Evolutionary conservation across 2,888 invertebrate species (phyloP), one percentile per base, ranked within the genome.

Genomic region (Agonopterix arenella): DNA sequence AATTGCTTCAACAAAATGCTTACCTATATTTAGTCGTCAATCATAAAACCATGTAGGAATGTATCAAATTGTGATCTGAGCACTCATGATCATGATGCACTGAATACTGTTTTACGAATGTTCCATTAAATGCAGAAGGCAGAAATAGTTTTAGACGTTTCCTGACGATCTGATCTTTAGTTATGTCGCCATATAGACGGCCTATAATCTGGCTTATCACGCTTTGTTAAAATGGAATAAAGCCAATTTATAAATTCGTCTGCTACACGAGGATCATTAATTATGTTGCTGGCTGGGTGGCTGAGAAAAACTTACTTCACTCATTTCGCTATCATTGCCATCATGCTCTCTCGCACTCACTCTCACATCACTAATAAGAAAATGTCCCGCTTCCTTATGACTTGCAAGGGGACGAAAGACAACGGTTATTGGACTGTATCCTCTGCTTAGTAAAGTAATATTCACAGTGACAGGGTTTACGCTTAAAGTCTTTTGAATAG

Each of bases 221-320:
- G 61, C 77, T 81, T 82, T 80, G 80, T 81, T 84, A 78, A 83
- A 80, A 80, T 73, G 70, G 73, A 84, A 82, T 84, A 75, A 81
- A 81, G 77, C 80, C 84, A 85, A 85, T 86, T 86, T 88, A 85
- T 85, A 86, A 88, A 88, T 88, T 83, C 85, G 85, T 88, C 83
- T 78, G 76, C 80, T 71, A 84, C 85, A 83, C 84, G 83, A 82
- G 74, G 76, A 71, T 80, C 89, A 89, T 89, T 89, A 89, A 89
- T 89, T 89, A 89, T 89, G 89, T 89, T 89, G 89, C 89, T 85
- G 86, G 81, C 82, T 89, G 88, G 88, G 89, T 89, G 89, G 89
- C 85, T 89, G 81, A 83, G 88, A 88, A 86, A 88, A 86, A 81
- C 84, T 84, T 83, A 84, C 86, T 88, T 82, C 83, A 84, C 88